Evolutionary conservation across 1,140 invertebrate species (phyloP), one percentile per base, ranked within the genome.

Genomic region (Anastatus disparis): DNA sequence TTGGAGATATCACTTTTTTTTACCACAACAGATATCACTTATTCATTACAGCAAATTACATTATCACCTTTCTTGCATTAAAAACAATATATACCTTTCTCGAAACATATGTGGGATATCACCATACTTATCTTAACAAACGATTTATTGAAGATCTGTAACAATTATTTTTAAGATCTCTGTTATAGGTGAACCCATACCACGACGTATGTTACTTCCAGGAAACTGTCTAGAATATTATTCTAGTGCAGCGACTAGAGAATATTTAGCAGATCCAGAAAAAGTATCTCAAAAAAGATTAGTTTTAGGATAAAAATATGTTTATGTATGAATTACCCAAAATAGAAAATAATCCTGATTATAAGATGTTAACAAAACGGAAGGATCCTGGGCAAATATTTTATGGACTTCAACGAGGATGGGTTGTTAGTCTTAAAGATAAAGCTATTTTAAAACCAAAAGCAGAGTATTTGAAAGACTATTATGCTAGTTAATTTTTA

Each of bases 321-420:
- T 97, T 13, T 99, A 99, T n/a, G n/a, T n/a, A 99, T 83, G 82
- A 85, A 27, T 85, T 98, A 58, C 93, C 93, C 4, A 89, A 91
- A 78, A 89, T 97, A 66, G 91, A 94, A 82, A 85, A 91, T 17
- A 94, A 95, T 86, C 85, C 90, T 0, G 82, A 90, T 58, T 95
- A 92, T 81, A 86, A 93, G 72, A 93, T 97, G 90, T 85, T 98
- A 1, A 86, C 84, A 15, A 86, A 89, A 77, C 86, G 90, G 48
- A 99, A 99, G 87, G 96, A 99, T 87, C 94, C 97, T 0, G 87
- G 95, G 68, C 97, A 99, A 87, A 89, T 99, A 76, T 99, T 98
- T 84, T 94, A 90, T 88, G 97, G 96, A 8, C 85, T 99, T 44
- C 89, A 96, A 82, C 97, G 97, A 29, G 97, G 97, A 10, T 99